phyloP scores from a whole-genome alignment of 2,113 vertebrate genomes.

The Amia ocellicauda region DNA sequence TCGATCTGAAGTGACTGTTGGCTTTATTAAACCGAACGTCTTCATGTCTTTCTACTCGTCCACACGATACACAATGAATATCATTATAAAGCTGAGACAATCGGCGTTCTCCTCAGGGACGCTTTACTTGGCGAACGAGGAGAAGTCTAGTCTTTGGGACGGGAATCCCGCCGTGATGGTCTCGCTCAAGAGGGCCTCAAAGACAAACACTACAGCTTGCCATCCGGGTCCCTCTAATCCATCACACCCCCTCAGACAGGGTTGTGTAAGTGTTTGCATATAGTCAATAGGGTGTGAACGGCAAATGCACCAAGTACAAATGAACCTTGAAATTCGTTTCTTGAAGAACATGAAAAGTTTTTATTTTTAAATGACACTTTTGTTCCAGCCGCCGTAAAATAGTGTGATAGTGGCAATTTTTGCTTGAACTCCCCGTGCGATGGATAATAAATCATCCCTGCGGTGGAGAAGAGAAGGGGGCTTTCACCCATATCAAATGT shows the following conservation, averaged over 20 bases:
- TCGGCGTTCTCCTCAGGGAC: no score
- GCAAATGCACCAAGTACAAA: constrained; percentile 40
- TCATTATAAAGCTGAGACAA: no score
- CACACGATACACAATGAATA: no score
- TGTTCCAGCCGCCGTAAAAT: constrained; percentile 30
- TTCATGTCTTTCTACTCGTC: no score
- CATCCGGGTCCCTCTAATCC: constrained; percentile 11
- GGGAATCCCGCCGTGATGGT: no score
- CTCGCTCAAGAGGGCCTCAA: no score
- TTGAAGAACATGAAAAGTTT: constrained; percentile 27
- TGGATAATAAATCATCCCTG: constrained; percentile 21
- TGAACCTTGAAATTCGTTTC: constrained; percentile 63
- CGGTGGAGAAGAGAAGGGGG: not conserved
- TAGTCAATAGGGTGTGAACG: constrained; percentile 36
- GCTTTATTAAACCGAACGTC: no score
- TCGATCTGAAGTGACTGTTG: no score
- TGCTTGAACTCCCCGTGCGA: constrained; percentile 7
- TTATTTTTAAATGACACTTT: constrained; percentile 37
- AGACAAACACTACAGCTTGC: no score
- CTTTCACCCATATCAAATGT: constrained; percentile 18
- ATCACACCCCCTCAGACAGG: constrained; percentile 19
- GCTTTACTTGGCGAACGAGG: no score
- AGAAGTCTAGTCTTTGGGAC: no score
- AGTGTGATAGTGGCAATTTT: constrained; percentile 28
- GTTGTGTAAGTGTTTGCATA: constrained; percentile 42